phyloP scores from a whole-genome alignment of 2,888 invertebrate species.

The Xestia c-nigrum region DNA sequence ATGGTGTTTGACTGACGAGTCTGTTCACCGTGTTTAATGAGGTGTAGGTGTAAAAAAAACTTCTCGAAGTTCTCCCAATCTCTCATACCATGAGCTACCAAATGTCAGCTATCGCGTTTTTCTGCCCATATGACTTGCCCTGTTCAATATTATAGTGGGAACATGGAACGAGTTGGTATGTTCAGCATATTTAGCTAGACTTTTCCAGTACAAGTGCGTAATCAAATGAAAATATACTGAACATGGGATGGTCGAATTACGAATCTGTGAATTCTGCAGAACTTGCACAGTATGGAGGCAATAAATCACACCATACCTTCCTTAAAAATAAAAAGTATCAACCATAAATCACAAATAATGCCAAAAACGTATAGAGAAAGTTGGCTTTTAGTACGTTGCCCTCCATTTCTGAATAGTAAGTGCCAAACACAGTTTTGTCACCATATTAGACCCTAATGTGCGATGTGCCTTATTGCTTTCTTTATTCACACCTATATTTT shows the following conservation, averaged over 20 bases:
- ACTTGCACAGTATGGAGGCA: background rate
- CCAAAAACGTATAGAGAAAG: constrained; percentile 60
- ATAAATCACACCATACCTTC: constrained; percentile 23
- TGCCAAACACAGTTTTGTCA: constrained; percentile 56
- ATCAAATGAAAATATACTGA: background rate
- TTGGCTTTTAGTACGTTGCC: constrained; percentile 54
- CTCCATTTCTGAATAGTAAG: constrained; percentile 44
- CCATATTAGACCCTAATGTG: constrained; percentile 52
- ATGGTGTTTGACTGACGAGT: too few relatives aligned
- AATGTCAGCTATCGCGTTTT: background rate
- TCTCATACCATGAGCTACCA: background rate
- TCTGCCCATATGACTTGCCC: background rate
- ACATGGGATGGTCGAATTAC: too few relatives aligned
- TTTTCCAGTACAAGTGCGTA: background rate
- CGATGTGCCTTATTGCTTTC: constrained; percentile 74
- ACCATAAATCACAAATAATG: constrained; percentile 48
- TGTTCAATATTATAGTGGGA: background rate
- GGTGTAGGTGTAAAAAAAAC: too few relatives aligned
- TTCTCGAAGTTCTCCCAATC: too few relatives aligned
- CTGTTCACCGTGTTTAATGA: too few relatives aligned
- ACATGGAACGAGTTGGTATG: background rate
- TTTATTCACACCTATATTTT: constrained; percentile 83
- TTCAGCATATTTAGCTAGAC: background rate
- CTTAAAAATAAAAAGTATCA: constrained; percentile 34
- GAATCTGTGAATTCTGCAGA: background rate